Evolutionary conservation across 1,140 invertebrate genomes (phyloP), one percentile per base, ranked within the genome.

Genomic region (Zophobas atratus): DNA sequence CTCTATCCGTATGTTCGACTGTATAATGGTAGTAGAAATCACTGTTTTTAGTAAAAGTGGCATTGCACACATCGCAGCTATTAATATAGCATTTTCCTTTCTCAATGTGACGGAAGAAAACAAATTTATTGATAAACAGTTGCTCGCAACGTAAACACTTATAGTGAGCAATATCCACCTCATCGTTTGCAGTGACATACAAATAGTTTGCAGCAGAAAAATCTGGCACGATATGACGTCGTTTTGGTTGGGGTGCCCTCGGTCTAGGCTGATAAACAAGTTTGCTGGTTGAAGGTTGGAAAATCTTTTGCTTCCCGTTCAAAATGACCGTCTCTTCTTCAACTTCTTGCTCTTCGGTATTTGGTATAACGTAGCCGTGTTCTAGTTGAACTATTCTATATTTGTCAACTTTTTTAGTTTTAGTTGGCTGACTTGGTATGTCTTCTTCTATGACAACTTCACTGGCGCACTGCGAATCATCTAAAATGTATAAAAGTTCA

Each of bases 61-160:
- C 80, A 1, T 70, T 74, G 63, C 84, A 85, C 5, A 83, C 81
- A 74, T 85, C 84, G 75, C 84, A 85, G 48, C 80, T 83, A 57
- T 86, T 86, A 8, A 86, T 81, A 63, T 84, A 86, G 75, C 85
- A 86, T 74, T 85, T 86, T 0, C 85, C 85, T 48, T 86, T 86
- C 46, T 86, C 85, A 6, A 86, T 83, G 60, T 86, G 85, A 5
- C 85, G 75, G 70, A 84, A 85, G 72, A 85, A 86, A 1, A 79
- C 82, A 71, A 84, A 85, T 71, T 85, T 86, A 56, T 83, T 86
- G 34, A 86, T 86, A 73, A 86, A 86, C 4, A 86, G 63, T 55
- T 86, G 85, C 60, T 86, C 84, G 78, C 85, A 86, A 5, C 84
- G 79, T 34, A 84, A 55, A 70, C 85, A 86, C 63, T 85, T 85